Percentiles rank a stretch among this genome's conserved stretches.
Conservation (phyloP, 1,140 invertebrate genomes). For the Drosophila busckii region DNA sequence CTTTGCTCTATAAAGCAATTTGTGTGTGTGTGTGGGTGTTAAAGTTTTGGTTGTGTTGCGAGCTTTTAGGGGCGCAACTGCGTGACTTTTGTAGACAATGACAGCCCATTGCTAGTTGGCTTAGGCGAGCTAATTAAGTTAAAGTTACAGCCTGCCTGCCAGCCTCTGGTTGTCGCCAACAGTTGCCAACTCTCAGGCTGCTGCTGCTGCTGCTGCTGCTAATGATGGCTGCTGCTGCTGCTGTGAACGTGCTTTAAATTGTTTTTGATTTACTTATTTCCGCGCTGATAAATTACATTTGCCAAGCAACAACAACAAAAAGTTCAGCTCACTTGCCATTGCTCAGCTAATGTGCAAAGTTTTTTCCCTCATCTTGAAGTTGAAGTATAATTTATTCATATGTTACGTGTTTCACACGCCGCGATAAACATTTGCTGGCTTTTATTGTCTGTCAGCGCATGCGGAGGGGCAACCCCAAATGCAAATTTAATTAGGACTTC, state of each 20-base stretch:
- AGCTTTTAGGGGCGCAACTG: constrained; percentile 17
- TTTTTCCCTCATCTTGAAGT: constrained; percentile 44
- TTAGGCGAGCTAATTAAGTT: constrained; percentile 69
- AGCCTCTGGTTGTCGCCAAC: constrained; percentile 1
- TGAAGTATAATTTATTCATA: constrained; percentile 77
- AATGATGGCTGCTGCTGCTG: constrained; percentile 42
- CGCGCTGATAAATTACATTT: constrained; percentile 76
- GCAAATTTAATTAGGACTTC: constrained; percentile 65
- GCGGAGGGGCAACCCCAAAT: constrained; percentile 57
- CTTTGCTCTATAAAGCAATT: neutral
- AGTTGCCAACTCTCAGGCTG: neutral
- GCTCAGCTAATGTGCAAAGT: constrained; percentile 69
- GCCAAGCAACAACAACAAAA: constrained; percentile 44
- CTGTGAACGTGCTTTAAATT: constrained; percentile 60
- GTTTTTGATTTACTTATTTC: constrained; percentile 76
- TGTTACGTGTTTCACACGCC: constrained; percentile 60
- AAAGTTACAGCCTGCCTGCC: constrained; percentile 47
- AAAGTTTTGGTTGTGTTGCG: constrained; percentile 39
- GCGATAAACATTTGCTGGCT: constrained; percentile 25
- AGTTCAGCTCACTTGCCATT: constrained; percentile 59
- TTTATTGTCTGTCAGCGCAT: constrained; percentile 38
- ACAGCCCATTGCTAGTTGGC: constrained; percentile 55
- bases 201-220: constrained; percentile 19
- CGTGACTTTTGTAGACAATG: constrained; percentile 69
- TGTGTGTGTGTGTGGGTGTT: constrained; percentile 22